These are phyloP conservation scores for Gallinago media DNA, from an alignment of 2,113 vertebrate species.

Conservation along the genomic window DNA sequence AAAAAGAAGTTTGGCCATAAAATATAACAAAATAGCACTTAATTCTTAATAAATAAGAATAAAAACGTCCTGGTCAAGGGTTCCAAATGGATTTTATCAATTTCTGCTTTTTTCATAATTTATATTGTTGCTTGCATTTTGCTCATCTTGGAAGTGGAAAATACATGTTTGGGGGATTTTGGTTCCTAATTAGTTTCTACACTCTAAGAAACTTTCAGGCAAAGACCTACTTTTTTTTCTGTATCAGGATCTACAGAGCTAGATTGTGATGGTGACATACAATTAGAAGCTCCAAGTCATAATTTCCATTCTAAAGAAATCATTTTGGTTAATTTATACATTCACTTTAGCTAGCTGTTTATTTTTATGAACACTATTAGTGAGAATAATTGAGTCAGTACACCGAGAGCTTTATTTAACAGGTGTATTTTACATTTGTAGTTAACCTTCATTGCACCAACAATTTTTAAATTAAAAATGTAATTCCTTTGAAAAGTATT, in stretches of 20 bases:
- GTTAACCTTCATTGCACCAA: background rate
- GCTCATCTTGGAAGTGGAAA: background rate
- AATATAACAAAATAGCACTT: accelerated
- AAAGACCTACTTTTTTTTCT: background rate
- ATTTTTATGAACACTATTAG: background rate
- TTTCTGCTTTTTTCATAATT: background rate
- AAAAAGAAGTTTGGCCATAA: background rate
- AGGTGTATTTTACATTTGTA: background rate
- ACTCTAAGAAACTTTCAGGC: background rate
- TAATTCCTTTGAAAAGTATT: background rate
- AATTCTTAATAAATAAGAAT: background rate
- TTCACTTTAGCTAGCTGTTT: background rate
- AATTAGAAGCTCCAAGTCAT: background rate
- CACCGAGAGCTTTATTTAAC: background rate
- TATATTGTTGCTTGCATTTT: background rate
- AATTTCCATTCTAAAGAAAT: background rate
- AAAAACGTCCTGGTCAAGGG: background rate
- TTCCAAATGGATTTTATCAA: background rate
- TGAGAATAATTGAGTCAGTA: background rate
- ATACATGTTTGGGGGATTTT: accelerated
- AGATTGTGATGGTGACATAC: background rate
- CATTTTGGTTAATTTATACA: background rate
- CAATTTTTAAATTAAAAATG: background rate
- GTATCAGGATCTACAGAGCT: background rate
- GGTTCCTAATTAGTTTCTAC: background rate